These are phyloP conservation scores for Zaprionus africanus DNA, from an alignment of 1,140 invertebrate species.

Conservation along the genomic window DNA sequence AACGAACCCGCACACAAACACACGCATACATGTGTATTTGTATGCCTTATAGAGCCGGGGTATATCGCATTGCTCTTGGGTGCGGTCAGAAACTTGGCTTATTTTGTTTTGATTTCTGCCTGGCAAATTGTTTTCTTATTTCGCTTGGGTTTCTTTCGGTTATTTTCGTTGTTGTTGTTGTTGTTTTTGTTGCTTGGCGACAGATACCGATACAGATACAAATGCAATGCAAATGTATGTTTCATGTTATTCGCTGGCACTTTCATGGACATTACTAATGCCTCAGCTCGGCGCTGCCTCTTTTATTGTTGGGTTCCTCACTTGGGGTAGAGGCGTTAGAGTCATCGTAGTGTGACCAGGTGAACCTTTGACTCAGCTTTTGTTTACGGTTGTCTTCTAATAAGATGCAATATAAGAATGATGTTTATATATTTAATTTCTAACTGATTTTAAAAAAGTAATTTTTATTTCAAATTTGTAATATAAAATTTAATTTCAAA, in stretches of 20 bases:
- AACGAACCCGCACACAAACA: slow-evolving; percentile 40
- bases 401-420: not conserved
- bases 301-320: no score
- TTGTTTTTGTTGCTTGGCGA: slow-evolving; percentile 33
- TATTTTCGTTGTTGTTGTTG: slow-evolving; percentile 30
- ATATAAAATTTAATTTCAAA: no score
- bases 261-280: slow-evolving; percentile 76
- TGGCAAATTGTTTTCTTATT: slow-evolving; percentile 48
- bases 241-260: slow-evolving; percentile 74
- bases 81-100: slow-evolving; percentile 74
- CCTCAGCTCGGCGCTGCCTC: not conserved
- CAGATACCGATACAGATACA: slow-evolving; percentile 57
- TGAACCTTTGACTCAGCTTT: not conserved
- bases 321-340: not conserved
- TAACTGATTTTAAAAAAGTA: no score
- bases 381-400: not conserved
- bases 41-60: slow-evolving; percentile 40
- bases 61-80: slow-evolving; percentile 30
- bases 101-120: slow-evolving; percentile 58
- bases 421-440: no score
- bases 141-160: slow-evolving; percentile 15
- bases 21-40: slow-evolving; percentile 18
- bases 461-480: no score
- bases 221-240: slow-evolving; percentile 69
- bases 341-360: not conserved